These are phyloP conservation scores for Sceloporus tristichus DNA, from an alignment of 2,113 vertebrate genomes.

Conservation along the genomic window DNA sequence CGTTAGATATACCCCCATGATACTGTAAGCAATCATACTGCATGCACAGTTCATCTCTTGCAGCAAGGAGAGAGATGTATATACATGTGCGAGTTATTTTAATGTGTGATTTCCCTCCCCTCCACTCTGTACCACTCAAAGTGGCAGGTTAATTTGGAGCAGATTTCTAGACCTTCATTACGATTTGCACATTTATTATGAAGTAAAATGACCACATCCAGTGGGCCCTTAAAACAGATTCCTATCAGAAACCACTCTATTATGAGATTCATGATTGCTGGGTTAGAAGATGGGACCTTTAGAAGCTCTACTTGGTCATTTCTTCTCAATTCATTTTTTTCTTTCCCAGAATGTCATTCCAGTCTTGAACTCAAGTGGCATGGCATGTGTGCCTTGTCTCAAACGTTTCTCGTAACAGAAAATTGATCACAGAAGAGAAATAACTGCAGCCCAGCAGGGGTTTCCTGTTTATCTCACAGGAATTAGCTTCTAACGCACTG, in stretches of 20 bases:
- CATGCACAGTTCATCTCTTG: too few relatives aligned
- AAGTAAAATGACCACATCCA: neutral
- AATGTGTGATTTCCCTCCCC: neutral
- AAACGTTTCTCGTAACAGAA: conserved; percentile 9
- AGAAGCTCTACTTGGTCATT: neutral
- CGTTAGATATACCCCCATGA: too few relatives aligned
- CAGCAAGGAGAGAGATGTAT: neutral
- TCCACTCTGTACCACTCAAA: neutral
- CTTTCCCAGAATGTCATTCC: neutral
- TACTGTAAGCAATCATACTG: too few relatives aligned
- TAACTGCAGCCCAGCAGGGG: neutral
- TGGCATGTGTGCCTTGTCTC: neutral
- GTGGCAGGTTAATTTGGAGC: too few relatives aligned
- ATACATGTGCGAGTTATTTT: neutral
- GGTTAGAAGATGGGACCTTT: neutral
- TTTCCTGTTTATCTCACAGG: conserved; percentile 14
- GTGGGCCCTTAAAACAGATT: neutral
- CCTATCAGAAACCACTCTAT: neutral
- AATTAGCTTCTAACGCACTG: neutral
- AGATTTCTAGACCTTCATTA: neutral
- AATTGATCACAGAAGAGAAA: conserved; percentile 23
- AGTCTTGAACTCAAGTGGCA: neutral
- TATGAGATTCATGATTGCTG: neutral
- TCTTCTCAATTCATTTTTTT: neutral
- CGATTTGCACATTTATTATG: neutral